These are phyloP conservation scores for Phengaris alcon DNA, from an alignment of 2,888 invertebrate genomes.

Conservation along the genomic window DNA sequence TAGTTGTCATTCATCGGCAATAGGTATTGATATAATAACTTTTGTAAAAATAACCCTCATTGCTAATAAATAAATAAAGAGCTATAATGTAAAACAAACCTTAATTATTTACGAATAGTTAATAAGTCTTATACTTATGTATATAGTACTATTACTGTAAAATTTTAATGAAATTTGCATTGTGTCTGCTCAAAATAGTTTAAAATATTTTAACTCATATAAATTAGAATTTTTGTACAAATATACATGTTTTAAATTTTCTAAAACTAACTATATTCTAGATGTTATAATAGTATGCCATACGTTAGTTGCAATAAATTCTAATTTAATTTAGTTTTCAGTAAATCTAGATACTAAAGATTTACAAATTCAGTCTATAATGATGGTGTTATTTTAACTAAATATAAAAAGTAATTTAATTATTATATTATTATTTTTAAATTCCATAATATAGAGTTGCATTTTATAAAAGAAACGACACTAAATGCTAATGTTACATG, in stretches of 20 bases:
- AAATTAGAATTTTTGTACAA: conserved; percentile 28
- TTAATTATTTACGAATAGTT: not conserved
- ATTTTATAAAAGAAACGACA: no score
- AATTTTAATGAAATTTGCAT: conserved; percentile 11
- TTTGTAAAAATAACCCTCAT: no score
- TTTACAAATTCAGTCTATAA: not conserved
- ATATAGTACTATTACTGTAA: not conserved
- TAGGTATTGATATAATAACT: no score
- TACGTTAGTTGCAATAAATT: conserved; percentile 66
- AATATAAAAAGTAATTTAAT: no score
- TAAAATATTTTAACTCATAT: not conserved
- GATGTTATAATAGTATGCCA: conserved; percentile 62
- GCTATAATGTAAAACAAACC: not conserved
- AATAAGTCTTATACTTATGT: not conserved
- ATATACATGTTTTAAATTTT: conserved; percentile 34
- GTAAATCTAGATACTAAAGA: not conserved
- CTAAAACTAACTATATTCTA: conserved; percentile 33
- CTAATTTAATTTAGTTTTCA: conserved; percentile 17
- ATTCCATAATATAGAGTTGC: no score
- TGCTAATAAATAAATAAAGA: no score
- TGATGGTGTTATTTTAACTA: not conserved
- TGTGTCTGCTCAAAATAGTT: conserved; percentile 26
- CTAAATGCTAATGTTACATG: no score
- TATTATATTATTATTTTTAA: no score
- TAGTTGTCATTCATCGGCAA: no score